Conservation (phyloP, 1,140 invertebrate species). For the Phortica variegata region DNA sequence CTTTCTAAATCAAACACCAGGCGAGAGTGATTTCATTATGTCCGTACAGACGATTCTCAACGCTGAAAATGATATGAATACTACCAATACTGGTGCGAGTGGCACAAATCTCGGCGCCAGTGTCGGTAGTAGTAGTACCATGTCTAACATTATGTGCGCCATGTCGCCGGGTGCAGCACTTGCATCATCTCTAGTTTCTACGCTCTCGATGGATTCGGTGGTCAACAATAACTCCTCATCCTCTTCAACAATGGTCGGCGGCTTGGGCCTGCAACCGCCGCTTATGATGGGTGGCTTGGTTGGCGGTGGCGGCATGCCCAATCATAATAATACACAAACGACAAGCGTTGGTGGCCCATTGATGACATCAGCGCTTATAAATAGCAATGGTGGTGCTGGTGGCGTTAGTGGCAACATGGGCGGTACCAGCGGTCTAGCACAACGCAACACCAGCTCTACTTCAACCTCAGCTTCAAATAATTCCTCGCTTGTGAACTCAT, state of each 20-base stretch:
- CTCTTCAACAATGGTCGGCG: no score
- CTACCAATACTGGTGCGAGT: conserved; percentile 43
- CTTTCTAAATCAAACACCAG: conserved; percentile 71
- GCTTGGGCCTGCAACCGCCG: conserved; percentile 10
- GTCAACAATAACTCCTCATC: conserved; percentile 29
- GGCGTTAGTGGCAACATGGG: conserved; percentile 28
- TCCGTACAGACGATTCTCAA: conserved; percentile 81
- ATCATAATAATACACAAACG: conserved; percentile 36
- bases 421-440: conserved; percentile 29
- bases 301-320: conserved; percentile 38
- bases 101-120: not conserved
- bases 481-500: conserved; percentile 37
- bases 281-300: conserved; percentile 44
- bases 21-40: conserved; percentile 85
- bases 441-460: conserved; percentile 50
- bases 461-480: conserved; percentile 26
- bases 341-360: conserved; percentile 63
- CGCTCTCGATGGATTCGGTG: conserved; percentile 42
- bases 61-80: conserved; percentile 61
- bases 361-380: conserved; percentile 67
- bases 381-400: conserved; percentile 63
- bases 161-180: conserved; percentile 46
- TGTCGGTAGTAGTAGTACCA: not conserved
- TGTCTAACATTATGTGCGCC: conserved; percentile 31
- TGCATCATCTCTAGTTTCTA: conserved; percentile 41